Percentiles rank a stretch among this genome's conserved stretches.
These are phyloP conservation scores for Platanista minor DNA, from an alignment of 2,113 vertebrate genomes.

Conservation along the genomic window DNA sequence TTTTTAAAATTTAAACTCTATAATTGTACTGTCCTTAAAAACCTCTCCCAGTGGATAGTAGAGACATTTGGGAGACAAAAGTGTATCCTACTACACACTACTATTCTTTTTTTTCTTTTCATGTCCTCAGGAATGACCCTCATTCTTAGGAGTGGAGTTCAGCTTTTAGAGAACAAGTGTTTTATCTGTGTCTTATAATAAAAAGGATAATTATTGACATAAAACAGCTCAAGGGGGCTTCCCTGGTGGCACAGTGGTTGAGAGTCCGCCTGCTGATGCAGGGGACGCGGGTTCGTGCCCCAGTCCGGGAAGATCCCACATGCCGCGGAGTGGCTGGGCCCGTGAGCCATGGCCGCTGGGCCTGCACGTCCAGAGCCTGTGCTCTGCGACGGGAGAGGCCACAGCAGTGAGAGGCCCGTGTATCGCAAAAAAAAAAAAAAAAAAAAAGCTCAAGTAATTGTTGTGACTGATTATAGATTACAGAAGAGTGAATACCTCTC, in stretches of 20 bases:
- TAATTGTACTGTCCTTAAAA: not conserved
- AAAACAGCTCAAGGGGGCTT: not conserved
- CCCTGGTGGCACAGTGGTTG: too few species aligned
- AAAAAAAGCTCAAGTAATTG: not conserved
- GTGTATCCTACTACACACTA: not conserved
- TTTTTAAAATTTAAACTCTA: not conserved
- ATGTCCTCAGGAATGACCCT: not conserved
- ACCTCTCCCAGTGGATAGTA: not conserved
- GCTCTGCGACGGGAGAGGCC: too few species aligned
- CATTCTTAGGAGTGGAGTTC: not conserved
- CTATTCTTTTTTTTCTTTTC: not conserved
- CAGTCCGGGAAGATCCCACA: too few species aligned
- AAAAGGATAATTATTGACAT: not conserved
- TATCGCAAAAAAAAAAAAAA: too few species aligned
- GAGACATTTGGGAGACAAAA: not conserved
- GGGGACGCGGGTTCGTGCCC: too few species aligned
- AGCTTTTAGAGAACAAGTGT: not conserved
- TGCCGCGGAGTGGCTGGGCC: too few species aligned
- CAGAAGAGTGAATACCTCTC: not conserved
- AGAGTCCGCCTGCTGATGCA: too few species aligned
- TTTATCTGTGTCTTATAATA: not conserved
- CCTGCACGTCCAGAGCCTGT: too few species aligned
- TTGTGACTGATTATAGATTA: not conserved
- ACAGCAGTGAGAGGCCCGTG: too few species aligned
- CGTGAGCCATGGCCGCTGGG: too few species aligned